Conservation (phyloP, 1,140 invertebrate species). For the Anastrepha ludens region DNA sequence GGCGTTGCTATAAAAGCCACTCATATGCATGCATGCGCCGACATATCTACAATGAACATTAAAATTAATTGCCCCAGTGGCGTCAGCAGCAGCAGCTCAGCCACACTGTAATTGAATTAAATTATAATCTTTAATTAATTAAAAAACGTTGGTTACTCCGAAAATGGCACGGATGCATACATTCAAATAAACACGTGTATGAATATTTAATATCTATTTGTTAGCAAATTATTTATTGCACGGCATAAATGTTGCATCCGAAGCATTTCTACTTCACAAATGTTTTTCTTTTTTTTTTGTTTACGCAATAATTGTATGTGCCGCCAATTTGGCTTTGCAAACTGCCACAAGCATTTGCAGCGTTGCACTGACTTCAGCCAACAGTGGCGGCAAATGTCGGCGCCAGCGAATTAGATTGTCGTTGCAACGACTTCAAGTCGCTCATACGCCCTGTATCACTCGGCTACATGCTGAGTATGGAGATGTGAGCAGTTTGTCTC, state of each 20-base stretch:
- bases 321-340: background rate
- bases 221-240: background rate
- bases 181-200: background rate
- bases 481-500: background rate
- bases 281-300: background rate
- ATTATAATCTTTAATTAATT: slow-evolving; percentile 52
- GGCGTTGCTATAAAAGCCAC: background rate
- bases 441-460: slow-evolving; percentile 32
- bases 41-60: background rate
- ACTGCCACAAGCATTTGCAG: background rate
- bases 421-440: background rate
- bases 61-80: slow-evolving; percentile 27
- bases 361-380: background rate
- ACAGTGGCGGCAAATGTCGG: background rate
- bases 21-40: background rate
- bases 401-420: background rate
- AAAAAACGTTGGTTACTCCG: background rate
- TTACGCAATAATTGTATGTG: too few species aligned
- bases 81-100: slow-evolving; percentile 22
- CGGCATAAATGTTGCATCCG: background rate
- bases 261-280: background rate
- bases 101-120: slow-evolving; percentile 44
- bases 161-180: background rate
- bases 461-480: background rate
- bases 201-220: slow-evolving; percentile 27